Percentiles rank a stretch among this genome's conserved stretches.
These are phyloP conservation scores for Corydoras sp. DNA, from an alignment of 2,113 vertebrate genomes.

Conservation along the genomic window DNA sequence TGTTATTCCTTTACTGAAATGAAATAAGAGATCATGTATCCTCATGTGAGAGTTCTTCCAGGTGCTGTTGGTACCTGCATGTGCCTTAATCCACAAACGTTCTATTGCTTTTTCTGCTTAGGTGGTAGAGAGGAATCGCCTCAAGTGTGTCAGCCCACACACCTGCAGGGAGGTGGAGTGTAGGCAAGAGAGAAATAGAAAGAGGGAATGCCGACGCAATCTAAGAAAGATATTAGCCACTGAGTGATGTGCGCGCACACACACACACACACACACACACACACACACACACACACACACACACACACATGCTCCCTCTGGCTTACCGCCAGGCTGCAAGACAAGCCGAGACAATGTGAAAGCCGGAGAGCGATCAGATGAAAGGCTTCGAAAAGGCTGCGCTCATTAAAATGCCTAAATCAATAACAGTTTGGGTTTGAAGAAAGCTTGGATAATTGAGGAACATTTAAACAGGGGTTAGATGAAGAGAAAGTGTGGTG, in stretches of 20 bases:
- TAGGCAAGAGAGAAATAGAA: not conserved
- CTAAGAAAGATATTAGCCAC: constrained; percentile 40
- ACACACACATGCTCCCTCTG: constrained; percentile 12
- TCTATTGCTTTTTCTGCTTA: constrained; percentile 56
- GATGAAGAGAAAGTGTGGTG: not conserved
- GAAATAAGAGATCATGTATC: constrained; percentile 32
- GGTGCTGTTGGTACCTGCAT: constrained; percentile 51
- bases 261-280: constrained; percentile 10
- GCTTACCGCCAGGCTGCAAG: constrained; percentile 31
- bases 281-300: not conserved
- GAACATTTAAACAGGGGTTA: constrained; percentile 31
- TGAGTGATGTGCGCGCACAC: constrained; percentile 39
- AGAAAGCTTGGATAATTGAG: constrained; percentile 25
- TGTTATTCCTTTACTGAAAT: constrained; percentile 29
- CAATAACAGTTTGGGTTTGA: constrained; percentile 15
- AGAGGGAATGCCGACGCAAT: constrained; percentile 39
- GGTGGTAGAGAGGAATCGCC: constrained; percentile 53
- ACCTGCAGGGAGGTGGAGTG: constrained; percentile 36
- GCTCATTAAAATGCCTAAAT: constrained; percentile 21
- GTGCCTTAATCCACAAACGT: constrained; percentile 54
- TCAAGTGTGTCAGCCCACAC: constrained; percentile 44
- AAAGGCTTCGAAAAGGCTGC: constrained; percentile 34
- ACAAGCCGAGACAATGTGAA: constrained; percentile 32
- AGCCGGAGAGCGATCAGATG: constrained; percentile 26
- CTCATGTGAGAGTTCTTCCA: constrained; percentile 33